Percentiles rank a stretch among this genome's conserved stretches.
Conservation (phyloP, 2,113 vertebrate species). For the Sinocyclocheilus anophthalmus region DNA sequence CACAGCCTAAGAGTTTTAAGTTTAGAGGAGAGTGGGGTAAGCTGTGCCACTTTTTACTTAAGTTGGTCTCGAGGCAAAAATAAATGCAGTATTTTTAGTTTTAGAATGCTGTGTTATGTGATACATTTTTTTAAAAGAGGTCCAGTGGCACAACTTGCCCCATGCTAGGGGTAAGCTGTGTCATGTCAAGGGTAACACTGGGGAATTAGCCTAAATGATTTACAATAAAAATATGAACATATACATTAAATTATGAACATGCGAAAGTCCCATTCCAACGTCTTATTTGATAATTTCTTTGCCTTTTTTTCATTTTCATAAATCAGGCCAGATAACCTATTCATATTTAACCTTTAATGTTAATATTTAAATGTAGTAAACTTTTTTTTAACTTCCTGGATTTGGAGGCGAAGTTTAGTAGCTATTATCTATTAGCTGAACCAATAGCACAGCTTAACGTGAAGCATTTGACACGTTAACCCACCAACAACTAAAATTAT, state of each 20-base stretch:
- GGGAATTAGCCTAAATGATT: neutral
- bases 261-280: neutral
- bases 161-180: neutral
- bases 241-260: neutral
- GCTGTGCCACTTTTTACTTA: neutral
- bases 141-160: neutral
- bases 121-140: neutral
- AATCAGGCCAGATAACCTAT: neutral
- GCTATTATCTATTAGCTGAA: neutral
- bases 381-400: neutral
- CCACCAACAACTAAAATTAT: neutral
- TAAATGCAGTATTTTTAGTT: neutral
- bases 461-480: neutral
- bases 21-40: neutral
- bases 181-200: neutral
- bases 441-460: neutral
- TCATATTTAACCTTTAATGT: neutral
- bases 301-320: neutral
- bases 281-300: neutral
- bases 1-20: conserved; percentile 14
- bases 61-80: neutral
- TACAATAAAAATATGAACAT: neutral
- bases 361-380: neutral
- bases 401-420: conserved; percentile 1
- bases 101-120: neutral